phyloP scores from a whole-genome alignment of 2,888 invertebrate species.

The Andrena minutula region DNA sequence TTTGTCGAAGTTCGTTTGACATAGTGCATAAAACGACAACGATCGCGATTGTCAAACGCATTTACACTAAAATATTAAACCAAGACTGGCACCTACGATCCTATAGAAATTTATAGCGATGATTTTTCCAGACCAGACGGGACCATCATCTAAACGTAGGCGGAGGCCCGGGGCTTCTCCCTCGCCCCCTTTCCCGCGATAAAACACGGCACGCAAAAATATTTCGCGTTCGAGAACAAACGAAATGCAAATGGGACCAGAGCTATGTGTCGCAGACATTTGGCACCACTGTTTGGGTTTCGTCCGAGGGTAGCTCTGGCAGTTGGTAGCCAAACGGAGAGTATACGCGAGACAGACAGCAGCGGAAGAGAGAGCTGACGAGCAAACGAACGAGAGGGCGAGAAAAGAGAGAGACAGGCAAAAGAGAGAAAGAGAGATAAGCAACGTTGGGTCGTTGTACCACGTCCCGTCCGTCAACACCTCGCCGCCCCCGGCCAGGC shows the following conservation, averaged over 20 bases:
- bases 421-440: constrained; percentile 65
- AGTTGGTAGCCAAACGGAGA: constrained; percentile 78
- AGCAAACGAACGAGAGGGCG: constrained; percentile 57
- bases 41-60: too few relatives aligned
- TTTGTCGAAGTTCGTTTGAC: neutral
- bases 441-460: constrained; percentile 80
- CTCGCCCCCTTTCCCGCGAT: constrained; percentile 55
- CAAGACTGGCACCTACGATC: neutral
- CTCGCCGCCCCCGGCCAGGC: constrained; percentile 78
- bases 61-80: constrained; percentile 9
- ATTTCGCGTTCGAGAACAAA: constrained; percentile 81
- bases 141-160: constrained; percentile 32
- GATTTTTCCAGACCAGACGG: constrained; percentile 61
- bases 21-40: too few relatives aligned
- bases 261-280: constrained; percentile 81
- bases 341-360: constrained; percentile 72
- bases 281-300: constrained; percentile 83
- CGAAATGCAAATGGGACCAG: constrained; percentile 83
- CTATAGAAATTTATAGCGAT: constrained; percentile 59
- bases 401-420: constrained; percentile 53
- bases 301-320: constrained; percentile 77
- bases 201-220: constrained; percentile 79
- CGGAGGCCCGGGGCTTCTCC: constrained; percentile 51
- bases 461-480: constrained; percentile 83
- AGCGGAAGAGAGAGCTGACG: constrained; percentile 47